Evolutionary conservation across 2,113 vertebrate species (phyloP).

Genomic region (Pseudopipra pipra): DNA sequence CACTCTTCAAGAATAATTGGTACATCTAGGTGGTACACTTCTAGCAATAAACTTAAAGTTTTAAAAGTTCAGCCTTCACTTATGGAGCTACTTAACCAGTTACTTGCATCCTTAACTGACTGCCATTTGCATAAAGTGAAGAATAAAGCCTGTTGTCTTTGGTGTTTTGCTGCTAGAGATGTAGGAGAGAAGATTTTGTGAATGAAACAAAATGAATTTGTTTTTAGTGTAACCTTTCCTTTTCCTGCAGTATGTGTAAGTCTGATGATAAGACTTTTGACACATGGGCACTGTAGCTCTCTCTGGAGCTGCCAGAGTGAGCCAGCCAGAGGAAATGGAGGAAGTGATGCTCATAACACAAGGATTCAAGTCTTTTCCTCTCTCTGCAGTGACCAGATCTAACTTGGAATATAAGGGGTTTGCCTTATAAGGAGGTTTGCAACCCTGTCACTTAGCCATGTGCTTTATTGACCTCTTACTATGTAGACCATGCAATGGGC

Average conservation of each 20-base stretch:
- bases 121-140: not conserved
- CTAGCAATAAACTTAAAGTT: not conserved
- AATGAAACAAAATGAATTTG: not conserved
- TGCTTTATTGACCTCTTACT: not conserved
- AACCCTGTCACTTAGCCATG: not conserved
- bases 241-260: not conserved
- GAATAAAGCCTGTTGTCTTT: not conserved
- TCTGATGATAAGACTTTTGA: not conserved
- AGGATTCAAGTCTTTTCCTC: not conserved
- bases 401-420: not conserved
- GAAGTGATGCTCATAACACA: not conserved
- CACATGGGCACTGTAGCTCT: not conserved
- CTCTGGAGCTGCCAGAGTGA: not conserved
- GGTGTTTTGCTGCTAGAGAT: not conserved
- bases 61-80: not conserved
- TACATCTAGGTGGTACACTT: not conserved
- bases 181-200: not conserved
- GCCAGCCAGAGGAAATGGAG: not conserved
- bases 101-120: not conserved
- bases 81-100: not conserved
- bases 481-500: not conserved
- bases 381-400: not conserved
- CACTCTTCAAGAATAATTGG: not conserved
- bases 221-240: not conserved
- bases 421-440: not conserved